A percentile compares a stretch with the other conserved stretches of the same genome.
Evolutionary conservation across 2,113 vertebrate genomes (phyloP).

Genomic region (Misgurnus anguillicaudatus): DNA sequence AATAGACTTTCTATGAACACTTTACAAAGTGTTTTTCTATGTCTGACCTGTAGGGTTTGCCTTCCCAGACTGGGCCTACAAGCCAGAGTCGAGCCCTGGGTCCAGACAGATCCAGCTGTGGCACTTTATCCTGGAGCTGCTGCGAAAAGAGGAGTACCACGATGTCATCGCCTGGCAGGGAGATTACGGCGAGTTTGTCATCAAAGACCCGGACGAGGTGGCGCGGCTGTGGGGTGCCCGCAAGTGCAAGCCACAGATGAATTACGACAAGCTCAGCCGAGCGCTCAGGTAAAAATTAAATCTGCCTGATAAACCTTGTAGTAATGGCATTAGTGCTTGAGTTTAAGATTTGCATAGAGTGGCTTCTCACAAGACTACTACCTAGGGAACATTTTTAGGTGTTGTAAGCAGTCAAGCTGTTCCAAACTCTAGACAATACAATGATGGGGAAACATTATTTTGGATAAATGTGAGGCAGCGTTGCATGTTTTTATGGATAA

Average conservation of each 20-base stretch:
- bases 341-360: neutral
- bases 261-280: constrained; percentile 89
- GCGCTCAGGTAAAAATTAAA: constrained; percentile 73
- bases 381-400: neutral
- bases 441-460: neutral
- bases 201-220: constrained; percentile 88
- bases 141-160: constrained; percentile 87
- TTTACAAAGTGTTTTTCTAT: constrained; percentile 10
- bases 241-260: constrained; percentile 93
- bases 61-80: constrained; percentile 92
- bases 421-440: neutral
- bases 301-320: neutral
- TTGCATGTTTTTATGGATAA: too few relatives aligned
- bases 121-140: constrained; percentile 91
- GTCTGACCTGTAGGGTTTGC: constrained; percentile 78
- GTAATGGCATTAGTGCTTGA: neutral
- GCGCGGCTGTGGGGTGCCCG: constrained; percentile 87
- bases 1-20: too few relatives aligned
- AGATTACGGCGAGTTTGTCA: constrained; percentile 91
- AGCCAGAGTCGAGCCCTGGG: constrained; percentile 87
- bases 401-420: neutral
- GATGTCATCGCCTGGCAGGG: constrained; percentile 94
- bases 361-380: neutral
- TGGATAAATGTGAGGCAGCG: too few relatives aligned
- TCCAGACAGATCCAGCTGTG: constrained; percentile 92